Conservation (phyloP, 2,113 vertebrate genomes). For the Eurypyga helias region DNA sequence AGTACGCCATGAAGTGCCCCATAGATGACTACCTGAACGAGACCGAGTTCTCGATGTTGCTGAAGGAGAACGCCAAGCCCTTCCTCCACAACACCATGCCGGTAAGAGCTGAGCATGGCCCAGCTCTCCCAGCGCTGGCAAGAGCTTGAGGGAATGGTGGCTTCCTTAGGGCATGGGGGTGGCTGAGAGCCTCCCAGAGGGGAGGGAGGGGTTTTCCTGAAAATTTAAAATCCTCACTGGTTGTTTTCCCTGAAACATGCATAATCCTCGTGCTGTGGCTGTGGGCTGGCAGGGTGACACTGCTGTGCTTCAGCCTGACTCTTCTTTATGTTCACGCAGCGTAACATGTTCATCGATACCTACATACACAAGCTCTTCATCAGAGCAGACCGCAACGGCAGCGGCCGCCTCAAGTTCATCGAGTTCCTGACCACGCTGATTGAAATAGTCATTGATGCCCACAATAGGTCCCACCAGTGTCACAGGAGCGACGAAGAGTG, state of each 20-base stretch:
- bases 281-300: neutral
- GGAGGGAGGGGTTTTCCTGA: neutral
- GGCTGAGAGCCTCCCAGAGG: neutral
- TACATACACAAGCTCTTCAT: neutral
- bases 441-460: neutral
- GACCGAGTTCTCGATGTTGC: neutral
- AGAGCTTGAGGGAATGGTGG: neutral
- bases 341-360: accelerated
- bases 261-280: accelerated
- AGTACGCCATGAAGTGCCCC: accelerated
- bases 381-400: neutral
- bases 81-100: neutral
- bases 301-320: neutral
- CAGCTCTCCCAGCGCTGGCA: accelerated
- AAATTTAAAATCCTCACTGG: neutral
- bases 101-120: neutral
- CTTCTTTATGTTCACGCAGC: neutral
- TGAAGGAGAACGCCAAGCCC: neutral
- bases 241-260: too few species aligned
- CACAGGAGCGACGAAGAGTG: accelerated
- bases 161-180: neutral
- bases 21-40: conserved; percentile 3
- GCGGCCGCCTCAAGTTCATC: neutral
- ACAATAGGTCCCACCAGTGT: neutral
- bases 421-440: neutral